Conservation (phyloP, 1,140 invertebrate species). For the Elymnias hypermnestra region DNA sequence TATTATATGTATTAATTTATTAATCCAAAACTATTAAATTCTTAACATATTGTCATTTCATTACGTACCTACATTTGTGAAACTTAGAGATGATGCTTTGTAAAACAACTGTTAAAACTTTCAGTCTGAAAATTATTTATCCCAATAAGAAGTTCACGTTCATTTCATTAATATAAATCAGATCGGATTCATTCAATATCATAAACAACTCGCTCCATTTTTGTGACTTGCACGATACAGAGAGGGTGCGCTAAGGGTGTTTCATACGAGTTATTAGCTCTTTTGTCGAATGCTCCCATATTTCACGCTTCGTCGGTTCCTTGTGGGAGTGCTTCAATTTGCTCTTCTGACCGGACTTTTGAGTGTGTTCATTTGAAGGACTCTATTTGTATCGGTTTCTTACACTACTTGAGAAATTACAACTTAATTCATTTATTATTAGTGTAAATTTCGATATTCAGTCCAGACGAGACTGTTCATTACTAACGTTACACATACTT, state of each 20-base stretch:
- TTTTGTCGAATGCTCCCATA: conserved; percentile 50
- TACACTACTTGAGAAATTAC: background rate
- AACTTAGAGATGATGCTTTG: too few relatives aligned
- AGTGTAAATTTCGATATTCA: too few relatives aligned
- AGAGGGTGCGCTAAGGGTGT: conserved; percentile 50
- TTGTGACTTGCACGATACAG: conserved; percentile 12
- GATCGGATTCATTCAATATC: too few relatives aligned
- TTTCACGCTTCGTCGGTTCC: conserved; percentile 47
- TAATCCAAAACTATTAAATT: too few relatives aligned
- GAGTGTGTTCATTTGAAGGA: conserved; percentile 4
- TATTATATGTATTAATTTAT: too few relatives aligned
- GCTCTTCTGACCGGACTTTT: conserved; percentile 16
- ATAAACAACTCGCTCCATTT: too few relatives aligned
- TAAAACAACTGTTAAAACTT: too few relatives aligned
- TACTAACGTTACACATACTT: background rate
- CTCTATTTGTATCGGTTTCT: conserved; percentile 6
- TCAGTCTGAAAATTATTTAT: too few relatives aligned
- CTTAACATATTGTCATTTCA: too few relatives aligned
- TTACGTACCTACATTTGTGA: too few relatives aligned
- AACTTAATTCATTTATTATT: too few relatives aligned
- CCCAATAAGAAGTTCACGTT: background rate
- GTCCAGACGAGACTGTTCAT: background rate
- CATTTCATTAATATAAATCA: background rate
- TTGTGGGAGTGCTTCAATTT: conserved; percentile 36
- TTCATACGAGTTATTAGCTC: conserved; percentile 70